Evolutionary conservation across 2,888 invertebrate species (phyloP).

Genomic region (Cinara cedri): DNA sequence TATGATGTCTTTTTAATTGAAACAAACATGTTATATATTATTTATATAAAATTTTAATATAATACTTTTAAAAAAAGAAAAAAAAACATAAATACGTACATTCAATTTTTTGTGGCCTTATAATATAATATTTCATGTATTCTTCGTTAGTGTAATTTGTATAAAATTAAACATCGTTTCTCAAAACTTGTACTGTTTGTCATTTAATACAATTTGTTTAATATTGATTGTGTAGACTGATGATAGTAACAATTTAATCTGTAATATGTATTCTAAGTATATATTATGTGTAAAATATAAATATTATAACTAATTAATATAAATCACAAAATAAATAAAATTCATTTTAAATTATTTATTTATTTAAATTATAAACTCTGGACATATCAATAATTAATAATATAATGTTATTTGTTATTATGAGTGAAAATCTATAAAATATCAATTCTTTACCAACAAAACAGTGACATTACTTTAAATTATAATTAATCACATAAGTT

Average conservation of each 20-base stretch:
- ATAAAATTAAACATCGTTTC: conserved; percentile 39
- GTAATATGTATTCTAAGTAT: background rate
- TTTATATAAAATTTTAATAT: conserved; percentile 37
- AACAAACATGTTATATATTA: conserved; percentile 42
- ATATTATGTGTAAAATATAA: no score
- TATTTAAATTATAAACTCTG: background rate
- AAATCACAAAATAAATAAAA: background rate
- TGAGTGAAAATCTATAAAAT: no score
- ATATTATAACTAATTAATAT: no score
- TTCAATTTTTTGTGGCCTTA: conserved; percentile 51
- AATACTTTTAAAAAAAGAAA: no score
- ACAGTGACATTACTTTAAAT: background rate
- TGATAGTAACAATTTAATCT: background rate
- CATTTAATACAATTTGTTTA: background rate
- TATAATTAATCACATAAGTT: background rate
- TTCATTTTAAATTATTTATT: background rate
- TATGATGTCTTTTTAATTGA: conserved; percentile 36
- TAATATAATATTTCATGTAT: conserved; percentile 34
- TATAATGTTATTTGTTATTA: no score
- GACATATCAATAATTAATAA: background rate
- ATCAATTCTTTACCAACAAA: no score
- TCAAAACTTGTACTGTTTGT: background rate
- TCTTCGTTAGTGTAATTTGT: conserved; percentile 34
- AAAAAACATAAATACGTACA: conserved; percentile 18
- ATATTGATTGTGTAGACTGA: background rate